Conservation (phyloP, 2,888 invertebrate species). For the Cheilosia scutellata region DNA sequence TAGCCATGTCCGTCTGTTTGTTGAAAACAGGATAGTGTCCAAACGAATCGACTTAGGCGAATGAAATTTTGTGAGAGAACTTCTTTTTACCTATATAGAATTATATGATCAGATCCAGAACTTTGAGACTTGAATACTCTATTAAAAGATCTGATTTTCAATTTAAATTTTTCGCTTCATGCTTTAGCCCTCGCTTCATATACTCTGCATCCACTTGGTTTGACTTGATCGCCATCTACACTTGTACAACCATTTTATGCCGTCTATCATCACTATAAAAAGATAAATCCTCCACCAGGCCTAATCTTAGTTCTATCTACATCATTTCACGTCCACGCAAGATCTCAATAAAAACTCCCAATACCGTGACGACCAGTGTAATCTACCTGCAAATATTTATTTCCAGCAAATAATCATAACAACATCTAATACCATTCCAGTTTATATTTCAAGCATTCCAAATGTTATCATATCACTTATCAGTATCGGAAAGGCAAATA, state of each 20-base stretch:
- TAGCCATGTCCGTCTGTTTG: no score
- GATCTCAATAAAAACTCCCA: neutral
- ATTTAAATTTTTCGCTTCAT: no score
- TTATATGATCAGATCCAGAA: no score
- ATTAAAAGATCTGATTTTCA: no score
- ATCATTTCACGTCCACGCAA: neutral
- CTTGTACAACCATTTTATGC: neutral
- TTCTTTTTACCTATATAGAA: no score
- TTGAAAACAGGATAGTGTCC: no score
- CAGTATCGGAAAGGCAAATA: conserved; percentile 42
- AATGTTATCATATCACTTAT: neutral
- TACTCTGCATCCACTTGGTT: no score
- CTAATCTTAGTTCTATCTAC: conserved; percentile 16
- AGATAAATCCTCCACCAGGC: conserved; percentile 9
- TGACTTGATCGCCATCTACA: neutral
- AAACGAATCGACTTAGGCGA: no score
- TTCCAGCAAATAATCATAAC: conserved; percentile 27
- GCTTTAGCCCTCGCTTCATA: no score
- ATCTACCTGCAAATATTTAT: conserved; percentile 50
- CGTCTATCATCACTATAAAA: neutral
- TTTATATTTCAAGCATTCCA: conserved; percentile 4
- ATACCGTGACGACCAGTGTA: neutral
- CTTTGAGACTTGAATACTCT: no score
- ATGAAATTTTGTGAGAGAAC: no score
- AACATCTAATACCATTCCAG: conserved; percentile 21